Evolutionary conservation across 2,113 vertebrate genomes (phyloP).

Genomic region (Odontophorus gujanensis): DNA sequence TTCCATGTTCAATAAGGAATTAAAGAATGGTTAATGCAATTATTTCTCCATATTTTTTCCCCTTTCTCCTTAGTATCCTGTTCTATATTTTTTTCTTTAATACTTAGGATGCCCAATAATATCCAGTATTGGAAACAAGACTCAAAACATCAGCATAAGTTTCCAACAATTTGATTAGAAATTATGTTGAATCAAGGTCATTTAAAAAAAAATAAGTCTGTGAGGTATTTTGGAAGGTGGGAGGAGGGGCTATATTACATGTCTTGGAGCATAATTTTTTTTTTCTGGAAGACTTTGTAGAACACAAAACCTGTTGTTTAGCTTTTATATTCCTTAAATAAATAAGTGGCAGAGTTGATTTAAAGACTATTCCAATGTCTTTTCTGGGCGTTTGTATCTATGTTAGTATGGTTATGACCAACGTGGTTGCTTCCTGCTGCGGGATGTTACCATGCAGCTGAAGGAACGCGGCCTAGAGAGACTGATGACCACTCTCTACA

Average conservation of each 20-base stretch:
- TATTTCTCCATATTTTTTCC: not conserved
- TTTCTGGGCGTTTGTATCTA: not conserved
- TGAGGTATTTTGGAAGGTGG: no score
- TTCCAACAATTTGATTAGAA: not conserved
- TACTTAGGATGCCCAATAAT: conserved; percentile 6
- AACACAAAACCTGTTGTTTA: not conserved
- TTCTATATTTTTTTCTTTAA: conserved; percentile 18
- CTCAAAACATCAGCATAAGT: not conserved
- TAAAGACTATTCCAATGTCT: not conserved
- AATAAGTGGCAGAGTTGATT: not conserved
- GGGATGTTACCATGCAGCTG: not conserved
- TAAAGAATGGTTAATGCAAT: conserved; percentile 49
- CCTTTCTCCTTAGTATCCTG: conserved; percentile 26
- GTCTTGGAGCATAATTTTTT: not conserved
- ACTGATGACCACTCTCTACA: not conserved
- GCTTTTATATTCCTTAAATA: no score
- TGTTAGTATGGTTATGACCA: not conserved
- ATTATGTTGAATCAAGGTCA: not conserved
- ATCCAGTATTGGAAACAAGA: not conserved
- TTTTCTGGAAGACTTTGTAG: not conserved
- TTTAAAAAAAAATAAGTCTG: not conserved
- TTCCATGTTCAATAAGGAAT: conserved; percentile 25
- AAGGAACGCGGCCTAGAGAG: fast-evolving
- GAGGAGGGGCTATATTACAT: not conserved
- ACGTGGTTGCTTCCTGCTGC: not conserved